Evolutionary conservation across 1,140 invertebrate genomes (phyloP).

Genomic region (Matsumurasca onukii): DNA sequence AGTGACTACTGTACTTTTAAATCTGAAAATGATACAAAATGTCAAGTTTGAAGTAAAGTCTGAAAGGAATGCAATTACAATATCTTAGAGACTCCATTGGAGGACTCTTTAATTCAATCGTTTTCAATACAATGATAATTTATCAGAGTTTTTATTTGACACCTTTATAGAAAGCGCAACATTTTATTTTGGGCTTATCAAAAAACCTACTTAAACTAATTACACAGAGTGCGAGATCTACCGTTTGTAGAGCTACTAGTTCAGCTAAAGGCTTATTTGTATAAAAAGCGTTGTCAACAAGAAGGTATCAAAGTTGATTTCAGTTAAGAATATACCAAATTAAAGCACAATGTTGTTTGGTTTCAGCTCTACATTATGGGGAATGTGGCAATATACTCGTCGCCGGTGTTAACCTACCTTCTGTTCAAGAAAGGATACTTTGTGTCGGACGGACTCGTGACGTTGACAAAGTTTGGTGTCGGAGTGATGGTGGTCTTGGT

Average conservation of each 20-base stretch:
- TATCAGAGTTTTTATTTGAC: too few species aligned
- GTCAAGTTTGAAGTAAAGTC: slow-evolving; percentile 14
- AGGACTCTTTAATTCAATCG: background rate
- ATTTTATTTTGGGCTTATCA: background rate
- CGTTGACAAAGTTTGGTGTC: slow-evolving; percentile 60
- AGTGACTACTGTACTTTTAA: background rate
- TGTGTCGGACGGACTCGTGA: slow-evolving; percentile 57
- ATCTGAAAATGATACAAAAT: too few species aligned
- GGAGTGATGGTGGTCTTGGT: slow-evolving; percentile 64
- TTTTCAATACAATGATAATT: too few species aligned
- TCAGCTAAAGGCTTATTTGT: background rate
- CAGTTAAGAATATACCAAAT: background rate
- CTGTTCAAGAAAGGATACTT: slow-evolving; percentile 70
- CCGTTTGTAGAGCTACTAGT: background rate
- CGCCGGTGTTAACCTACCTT: slow-evolving; percentile 72
- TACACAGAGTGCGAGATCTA: background rate
- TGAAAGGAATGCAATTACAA: background rate
- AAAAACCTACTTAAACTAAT: background rate
- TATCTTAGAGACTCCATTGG: too few species aligned
- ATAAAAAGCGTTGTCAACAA: background rate
- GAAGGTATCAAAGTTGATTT: background rate
- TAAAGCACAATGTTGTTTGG: background rate
- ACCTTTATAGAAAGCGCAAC: background rate
- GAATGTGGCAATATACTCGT: slow-evolving; percentile 71
- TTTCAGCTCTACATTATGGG: slow-evolving; percentile 61